phyloP scores from a whole-genome alignment of 2,797 vertebrate species.

The Intellagama lesueurii region DNA sequence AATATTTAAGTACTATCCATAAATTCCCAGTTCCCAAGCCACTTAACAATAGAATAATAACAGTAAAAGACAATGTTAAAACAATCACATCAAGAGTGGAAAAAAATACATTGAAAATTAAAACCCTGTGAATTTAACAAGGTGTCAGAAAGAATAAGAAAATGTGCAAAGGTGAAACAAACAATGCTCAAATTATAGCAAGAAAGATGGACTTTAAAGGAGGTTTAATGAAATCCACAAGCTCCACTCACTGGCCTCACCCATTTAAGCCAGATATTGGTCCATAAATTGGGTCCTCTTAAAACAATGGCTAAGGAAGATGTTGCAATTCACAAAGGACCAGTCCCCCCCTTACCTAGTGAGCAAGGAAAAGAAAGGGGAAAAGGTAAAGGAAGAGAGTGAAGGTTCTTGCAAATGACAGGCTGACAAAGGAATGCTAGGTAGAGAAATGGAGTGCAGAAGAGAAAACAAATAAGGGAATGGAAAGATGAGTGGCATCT shows the following conservation, averaged over 20 bases:
- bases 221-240: background rate
- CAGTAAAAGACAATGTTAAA: background rate
- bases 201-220: background rate
- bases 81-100: background rate
- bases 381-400: too few relatives aligned
- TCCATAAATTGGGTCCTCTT: background rate
- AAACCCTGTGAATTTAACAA: background rate
- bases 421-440: background rate
- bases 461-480: background rate
- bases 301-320: background rate
- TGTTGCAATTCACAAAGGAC: background rate
- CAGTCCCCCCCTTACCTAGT: background rate
- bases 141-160: background rate
- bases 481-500: background rate
- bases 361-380: background rate
- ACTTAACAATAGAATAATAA: background rate
- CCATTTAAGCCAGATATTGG: background rate
- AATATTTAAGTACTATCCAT: background rate
- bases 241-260: too few relatives aligned
- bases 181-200: background rate
- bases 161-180: background rate
- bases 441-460: background rate
- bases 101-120: background rate
- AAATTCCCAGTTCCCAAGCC: background rate
- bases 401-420: background rate